Conservation (phyloP, 2,888 invertebrate species). For the Synanthedon tipuliformis region DNA sequence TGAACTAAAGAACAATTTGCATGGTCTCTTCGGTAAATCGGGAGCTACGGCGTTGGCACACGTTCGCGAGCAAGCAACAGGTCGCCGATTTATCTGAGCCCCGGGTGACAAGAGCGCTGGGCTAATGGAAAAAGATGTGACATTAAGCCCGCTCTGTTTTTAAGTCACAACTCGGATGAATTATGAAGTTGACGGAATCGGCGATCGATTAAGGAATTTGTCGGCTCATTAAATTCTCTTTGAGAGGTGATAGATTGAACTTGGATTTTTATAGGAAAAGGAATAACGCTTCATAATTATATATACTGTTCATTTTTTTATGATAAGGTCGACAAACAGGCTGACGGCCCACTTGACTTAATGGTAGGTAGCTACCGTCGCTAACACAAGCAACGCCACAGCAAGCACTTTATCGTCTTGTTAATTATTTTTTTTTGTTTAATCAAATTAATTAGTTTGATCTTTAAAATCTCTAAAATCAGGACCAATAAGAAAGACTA, state of each 20-base stretch:
- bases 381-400: no score
- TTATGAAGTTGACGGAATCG: slow-evolving; percentile 32
- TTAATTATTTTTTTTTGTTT: no score
- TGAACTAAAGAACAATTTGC: slow-evolving; percentile 50
- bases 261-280: no score
- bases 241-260: not conserved
- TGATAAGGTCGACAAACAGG: no score
- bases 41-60: slow-evolving; percentile 22
- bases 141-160: slow-evolving; percentile 35
- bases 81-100: slow-evolving; percentile 43
- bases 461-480: no score
- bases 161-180: slow-evolving; percentile 42
- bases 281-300: no score
- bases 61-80: slow-evolving; percentile 43
- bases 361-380: no score
- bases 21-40: slow-evolving; percentile 28
- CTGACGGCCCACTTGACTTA: no score
- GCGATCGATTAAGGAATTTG: slow-evolving; percentile 34
- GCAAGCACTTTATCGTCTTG: no score
- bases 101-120: slow-evolving; percentile 29
- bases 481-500: no score
- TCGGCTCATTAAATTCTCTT: slow-evolving; percentile 14
- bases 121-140: slow-evolving; percentile 57
- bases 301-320: no score
- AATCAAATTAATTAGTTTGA: no score